Percentiles rank a stretch among this genome's conserved stretches.
phyloP scores from a whole-genome alignment of 2,888 invertebrate genomes.

The Philaethria dido region DNA sequence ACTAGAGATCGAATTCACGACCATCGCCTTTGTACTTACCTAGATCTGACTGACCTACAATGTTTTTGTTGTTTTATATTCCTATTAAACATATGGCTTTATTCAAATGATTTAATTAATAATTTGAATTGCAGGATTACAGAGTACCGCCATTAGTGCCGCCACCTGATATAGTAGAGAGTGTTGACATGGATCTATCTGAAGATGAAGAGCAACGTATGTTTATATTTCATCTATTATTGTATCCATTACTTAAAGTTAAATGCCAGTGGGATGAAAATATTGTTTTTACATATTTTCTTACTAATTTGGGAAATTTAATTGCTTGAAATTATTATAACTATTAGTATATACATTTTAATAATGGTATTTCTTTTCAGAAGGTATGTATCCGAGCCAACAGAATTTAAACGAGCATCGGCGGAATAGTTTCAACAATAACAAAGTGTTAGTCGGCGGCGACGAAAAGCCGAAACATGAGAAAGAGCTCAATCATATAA shows the following conservation, averaged over 20 bases:
- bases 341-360: neutral
- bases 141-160: constrained; percentile 69
- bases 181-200: constrained; percentile 94
- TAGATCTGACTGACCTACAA: too few relatives aligned
- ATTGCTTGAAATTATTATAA: neutral
- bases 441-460: constrained; percentile 75
- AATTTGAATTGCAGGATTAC: constrained; percentile 63
- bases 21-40: too few relatives aligned
- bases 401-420: constrained; percentile 78
- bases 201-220: constrained; percentile 88
- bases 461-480: constrained; percentile 56
- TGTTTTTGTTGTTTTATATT: too few relatives aligned
- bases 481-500: constrained; percentile 12
- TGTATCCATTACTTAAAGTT: too few relatives aligned
- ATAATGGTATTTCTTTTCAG: constrained; percentile 53
- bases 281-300: too few relatives aligned
- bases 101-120: too few relatives aligned
- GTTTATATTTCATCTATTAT: constrained; percentile 36
- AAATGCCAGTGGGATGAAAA: too few relatives aligned
- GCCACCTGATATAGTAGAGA: constrained; percentile 88
- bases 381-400: constrained; percentile 68
- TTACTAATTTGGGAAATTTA: too few relatives aligned
- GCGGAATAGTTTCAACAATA: constrained; percentile 72
- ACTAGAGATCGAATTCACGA: too few relatives aligned
- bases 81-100: too few relatives aligned